These are phyloP conservation scores for Psammodynastes pulverulentus DNA, from an alignment of 2,113 vertebrate species.

Conservation along the genomic window DNA sequence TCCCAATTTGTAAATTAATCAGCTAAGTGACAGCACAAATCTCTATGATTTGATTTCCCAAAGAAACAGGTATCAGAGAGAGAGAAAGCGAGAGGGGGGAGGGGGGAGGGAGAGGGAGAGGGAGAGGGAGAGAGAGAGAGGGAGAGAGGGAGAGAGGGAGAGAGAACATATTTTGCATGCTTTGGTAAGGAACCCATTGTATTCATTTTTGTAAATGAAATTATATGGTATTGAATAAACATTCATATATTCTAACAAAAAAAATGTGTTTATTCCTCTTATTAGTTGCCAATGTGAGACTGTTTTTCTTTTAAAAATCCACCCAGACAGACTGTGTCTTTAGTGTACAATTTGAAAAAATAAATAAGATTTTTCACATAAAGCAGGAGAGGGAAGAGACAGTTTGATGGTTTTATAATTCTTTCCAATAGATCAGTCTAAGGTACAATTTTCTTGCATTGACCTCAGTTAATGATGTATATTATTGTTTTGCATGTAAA, in stretches of 20 bases:
- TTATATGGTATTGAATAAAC: not conserved
- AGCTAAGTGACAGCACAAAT: not conserved
- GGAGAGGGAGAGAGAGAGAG: no score
- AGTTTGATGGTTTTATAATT: not conserved
- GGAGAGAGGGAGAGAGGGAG: no score
- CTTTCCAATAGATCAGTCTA: not conserved
- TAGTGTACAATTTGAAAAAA: not conserved
- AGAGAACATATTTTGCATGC: not conserved
- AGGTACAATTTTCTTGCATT: not conserved
- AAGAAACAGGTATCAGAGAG: not conserved
- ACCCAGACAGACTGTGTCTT: not conserved
- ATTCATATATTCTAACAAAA: not conserved
- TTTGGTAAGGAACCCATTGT: not conserved
- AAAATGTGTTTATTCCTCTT: not conserved
- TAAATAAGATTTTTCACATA: not conserved
- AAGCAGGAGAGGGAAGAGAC: not conserved
- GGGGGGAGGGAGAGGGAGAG: no score
- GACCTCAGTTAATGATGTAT: not conserved
- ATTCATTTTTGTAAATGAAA: not conserved
- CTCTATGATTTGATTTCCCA: not conserved
- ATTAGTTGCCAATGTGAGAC: not conserved
- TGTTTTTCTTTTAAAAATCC: not conserved
- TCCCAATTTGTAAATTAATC: not conserved
- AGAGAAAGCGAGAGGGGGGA: no score
- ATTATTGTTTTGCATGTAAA: not conserved